Conservation (phyloP, 2,888 invertebrate species). For the Drosophila vallismaia region DNA sequence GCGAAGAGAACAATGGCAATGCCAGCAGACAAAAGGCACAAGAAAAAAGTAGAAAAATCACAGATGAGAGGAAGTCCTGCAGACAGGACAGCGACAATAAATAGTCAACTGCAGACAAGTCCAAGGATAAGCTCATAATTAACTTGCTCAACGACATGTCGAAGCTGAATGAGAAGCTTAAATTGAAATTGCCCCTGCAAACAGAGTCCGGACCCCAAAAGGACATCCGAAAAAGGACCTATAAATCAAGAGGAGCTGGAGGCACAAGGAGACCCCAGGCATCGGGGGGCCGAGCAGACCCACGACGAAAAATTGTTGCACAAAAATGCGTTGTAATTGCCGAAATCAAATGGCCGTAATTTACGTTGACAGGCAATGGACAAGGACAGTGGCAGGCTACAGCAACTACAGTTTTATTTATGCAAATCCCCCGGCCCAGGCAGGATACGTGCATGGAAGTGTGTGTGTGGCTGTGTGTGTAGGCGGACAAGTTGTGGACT, state of each 20-base stretch:
- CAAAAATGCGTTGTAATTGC: slow-evolving; percentile 77
- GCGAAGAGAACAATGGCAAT: slow-evolving; percentile 32
- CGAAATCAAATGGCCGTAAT: slow-evolving; percentile 73
- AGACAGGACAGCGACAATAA: slow-evolving; percentile 40
- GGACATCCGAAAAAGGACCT: slow-evolving; percentile 6
- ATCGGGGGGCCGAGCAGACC: not conserved
- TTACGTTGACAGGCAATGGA: slow-evolving; percentile 65
- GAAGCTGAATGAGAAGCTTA: slow-evolving; percentile 50
- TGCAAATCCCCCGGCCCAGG: slow-evolving; percentile 58
- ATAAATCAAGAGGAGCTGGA: slow-evolving; percentile 19
- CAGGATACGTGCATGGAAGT: slow-evolving; percentile 7
- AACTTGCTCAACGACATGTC: slow-evolving; percentile 59
- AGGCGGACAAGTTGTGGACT: slow-evolving; percentile 20
- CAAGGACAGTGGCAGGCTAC: slow-evolving; percentile 29
- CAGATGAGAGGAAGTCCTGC: slow-evolving; percentile 35
- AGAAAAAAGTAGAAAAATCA: slow-evolving; percentile 12
- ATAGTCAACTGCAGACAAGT: slow-evolving; percentile 50
- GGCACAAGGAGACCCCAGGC: not conserved
- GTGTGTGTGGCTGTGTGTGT: not conserved
- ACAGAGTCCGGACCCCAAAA: slow-evolving; percentile 11
- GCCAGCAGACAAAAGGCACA: slow-evolving; percentile 14
- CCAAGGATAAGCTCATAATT: slow-evolving; percentile 71
- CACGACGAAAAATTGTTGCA: slow-evolving; percentile 62
- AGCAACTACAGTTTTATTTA: slow-evolving; percentile 65
- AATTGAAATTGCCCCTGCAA: slow-evolving; percentile 60